Evolutionary conservation across 1,140 invertebrate genomes (phyloP).

Genomic region (Drosophila sucinea): DNA sequence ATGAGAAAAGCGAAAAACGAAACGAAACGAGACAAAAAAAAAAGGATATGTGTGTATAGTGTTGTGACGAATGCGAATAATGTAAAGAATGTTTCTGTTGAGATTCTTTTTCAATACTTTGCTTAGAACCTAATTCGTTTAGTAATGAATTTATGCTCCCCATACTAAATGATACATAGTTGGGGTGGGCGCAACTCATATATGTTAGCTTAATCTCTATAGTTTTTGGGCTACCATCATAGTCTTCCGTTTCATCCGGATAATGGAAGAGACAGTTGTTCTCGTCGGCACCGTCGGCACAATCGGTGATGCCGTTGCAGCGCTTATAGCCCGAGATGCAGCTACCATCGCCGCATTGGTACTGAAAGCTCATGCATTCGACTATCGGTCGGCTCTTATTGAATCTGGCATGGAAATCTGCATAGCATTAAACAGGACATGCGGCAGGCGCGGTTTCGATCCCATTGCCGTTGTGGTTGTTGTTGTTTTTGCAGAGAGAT

Average conservation of each 20-base stretch:
- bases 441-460: conserved; percentile 18
- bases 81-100: background rate
- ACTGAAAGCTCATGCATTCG: conserved; percentile 82
- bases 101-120: background rate
- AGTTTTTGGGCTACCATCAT: conserved; percentile 58
- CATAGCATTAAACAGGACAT: conserved; percentile 6
- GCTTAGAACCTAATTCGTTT: conserved; percentile 2
- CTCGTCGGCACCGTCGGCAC: conserved; percentile 88
- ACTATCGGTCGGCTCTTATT: conserved; percentile 70
- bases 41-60: conserved; percentile 17
- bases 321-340: conserved; percentile 86
- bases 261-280: conserved; percentile 85
- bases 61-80: background rate
- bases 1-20: conserved; percentile 28
- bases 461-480: conserved; percentile 21
- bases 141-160: background rate
- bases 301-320: conserved; percentile 88
- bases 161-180: too few relatives aligned
- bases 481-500: conserved; percentile 36
- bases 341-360: conserved; percentile 86
- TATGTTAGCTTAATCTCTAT: too few relatives aligned
- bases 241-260: conserved; percentile 65
- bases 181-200: background rate
- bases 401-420: conserved; percentile 72
- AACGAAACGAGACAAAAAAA: conserved; percentile 12